Percentiles rank a stretch among this genome's conserved stretches.
Conservation (phyloP, 2,888 invertebrate genomes). For the Drosophila macrospina region DNA sequence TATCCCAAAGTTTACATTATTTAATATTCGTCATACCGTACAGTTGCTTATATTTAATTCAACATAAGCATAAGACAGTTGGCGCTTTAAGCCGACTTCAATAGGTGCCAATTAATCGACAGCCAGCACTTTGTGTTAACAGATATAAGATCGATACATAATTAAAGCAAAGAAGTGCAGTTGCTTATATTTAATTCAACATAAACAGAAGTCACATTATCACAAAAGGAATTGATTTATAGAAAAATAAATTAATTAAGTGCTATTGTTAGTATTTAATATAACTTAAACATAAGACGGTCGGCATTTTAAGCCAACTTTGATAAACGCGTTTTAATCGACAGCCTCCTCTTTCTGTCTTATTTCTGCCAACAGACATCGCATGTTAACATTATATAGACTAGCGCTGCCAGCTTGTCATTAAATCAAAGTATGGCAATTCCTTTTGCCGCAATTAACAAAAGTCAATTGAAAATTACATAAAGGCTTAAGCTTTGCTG, state of each 20-base stretch:
- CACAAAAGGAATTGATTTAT: too few species aligned
- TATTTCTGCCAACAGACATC: too few species aligned
- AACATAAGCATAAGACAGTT: constrained; percentile 14
- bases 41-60: constrained; percentile 39
- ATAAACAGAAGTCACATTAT: too few species aligned
- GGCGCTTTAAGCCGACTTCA: constrained; percentile 1
- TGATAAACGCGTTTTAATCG: too few species aligned
- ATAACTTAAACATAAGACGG: too few species aligned
- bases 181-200: too few species aligned
- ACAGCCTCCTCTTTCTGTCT: too few species aligned
- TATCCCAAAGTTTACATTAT: constrained; percentile 37
- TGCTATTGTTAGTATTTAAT: too few species aligned
- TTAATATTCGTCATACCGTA: constrained; percentile 42
- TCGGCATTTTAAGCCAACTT: too few species aligned
- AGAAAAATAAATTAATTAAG: too few species aligned
- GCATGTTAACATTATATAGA: too few species aligned
- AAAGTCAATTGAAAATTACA: constrained; percentile 75
- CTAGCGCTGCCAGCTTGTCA: constrained; percentile 4
- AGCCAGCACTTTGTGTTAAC: not conserved
- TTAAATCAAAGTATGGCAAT: constrained; percentile 7
- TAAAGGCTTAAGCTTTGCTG: constrained; percentile 51
- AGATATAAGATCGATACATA: not conserved
- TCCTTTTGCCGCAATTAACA: constrained; percentile 57
- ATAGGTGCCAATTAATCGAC: constrained; percentile 3
- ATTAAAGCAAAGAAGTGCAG: too few species aligned